These are phyloP conservation scores for Papilio gigon DNA, from an alignment of 2,888 invertebrate species.

Conservation along the genomic window DNA sequence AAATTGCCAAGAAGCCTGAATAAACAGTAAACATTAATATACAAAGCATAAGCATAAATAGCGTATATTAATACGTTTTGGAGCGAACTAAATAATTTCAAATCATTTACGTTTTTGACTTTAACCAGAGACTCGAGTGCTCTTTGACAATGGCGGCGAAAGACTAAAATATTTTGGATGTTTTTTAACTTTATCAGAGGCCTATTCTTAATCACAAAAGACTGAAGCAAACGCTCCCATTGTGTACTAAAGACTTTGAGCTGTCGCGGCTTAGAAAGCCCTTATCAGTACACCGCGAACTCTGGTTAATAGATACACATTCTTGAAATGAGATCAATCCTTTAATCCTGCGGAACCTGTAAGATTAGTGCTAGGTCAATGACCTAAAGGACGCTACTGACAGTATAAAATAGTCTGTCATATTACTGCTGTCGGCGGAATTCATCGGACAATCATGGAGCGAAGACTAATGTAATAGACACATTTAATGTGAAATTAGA, in stretches of 20 bases:
- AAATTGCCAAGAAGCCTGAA: background rate
- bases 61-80: too few species aligned
- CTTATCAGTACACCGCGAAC: conserved; percentile 2
- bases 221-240: background rate
- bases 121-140: too few species aligned
- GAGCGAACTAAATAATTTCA: too few species aligned
- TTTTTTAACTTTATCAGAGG: background rate
- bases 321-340: conserved; percentile 12
- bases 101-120: too few species aligned
- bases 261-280: background rate
- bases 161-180: too few species aligned
- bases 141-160: too few species aligned
- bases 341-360: background rate
- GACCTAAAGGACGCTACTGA: conserved; percentile 22
- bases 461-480: background rate
- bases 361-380: conserved; percentile 16
- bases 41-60: background rate
- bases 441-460: conserved; percentile 33
- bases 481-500: background rate
- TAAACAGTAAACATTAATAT: background rate
- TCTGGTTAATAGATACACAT: background rate
- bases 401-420: conserved; percentile 21
- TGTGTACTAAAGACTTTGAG: background rate
- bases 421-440: conserved; percentile 16
- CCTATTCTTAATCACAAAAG: background rate